These are phyloP conservation scores for Oncopodura yosiiana DNA, from an alignment of 1,140 invertebrate genomes.

Conservation along the genomic window DNA sequence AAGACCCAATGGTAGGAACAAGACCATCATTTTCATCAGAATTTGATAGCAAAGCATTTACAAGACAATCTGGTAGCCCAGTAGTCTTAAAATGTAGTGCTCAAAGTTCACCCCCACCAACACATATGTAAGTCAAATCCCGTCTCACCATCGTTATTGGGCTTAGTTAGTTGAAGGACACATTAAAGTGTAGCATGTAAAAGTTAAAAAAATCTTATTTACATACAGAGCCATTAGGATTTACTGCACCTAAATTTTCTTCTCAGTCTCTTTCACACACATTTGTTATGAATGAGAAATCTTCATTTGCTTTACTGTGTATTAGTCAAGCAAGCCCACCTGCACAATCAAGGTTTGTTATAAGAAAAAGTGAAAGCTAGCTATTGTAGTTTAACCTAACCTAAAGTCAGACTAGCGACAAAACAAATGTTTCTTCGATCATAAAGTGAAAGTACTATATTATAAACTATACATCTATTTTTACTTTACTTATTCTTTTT, in stretches of 20 bases:
- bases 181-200: conserved; percentile 20
- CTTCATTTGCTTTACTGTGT: conserved; percentile 54
- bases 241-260: conserved; percentile 61
- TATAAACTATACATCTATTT: no score
- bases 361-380: no score
- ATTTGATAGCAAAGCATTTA: conserved; percentile 37
- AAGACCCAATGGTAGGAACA: conserved; percentile 4
- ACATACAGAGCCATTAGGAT: conserved; percentile 41
- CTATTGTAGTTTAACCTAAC: no score
- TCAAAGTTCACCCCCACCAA: conserved; percentile 34
- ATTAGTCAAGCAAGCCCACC: conserved; percentile 54
- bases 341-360: conserved; percentile 28
- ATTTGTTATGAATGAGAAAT: conserved; percentile 40
- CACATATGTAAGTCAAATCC: conserved; percentile 34
- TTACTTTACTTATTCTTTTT: no score
- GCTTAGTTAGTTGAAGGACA: conserved; percentile 14
- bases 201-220: background rate
- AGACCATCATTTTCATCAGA: conserved; percentile 36
- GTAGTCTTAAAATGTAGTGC: conserved; percentile 38
- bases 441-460: no score
- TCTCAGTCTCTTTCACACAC: conserved; percentile 38
- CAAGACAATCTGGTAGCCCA: conserved; percentile 40
- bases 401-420: no score
- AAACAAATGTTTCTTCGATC: no score
- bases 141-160: conserved; percentile 8